These are phyloP conservation scores for Pelecanus crispus DNA, from an alignment of 2,113 vertebrate species.

Conservation along the genomic window DNA sequence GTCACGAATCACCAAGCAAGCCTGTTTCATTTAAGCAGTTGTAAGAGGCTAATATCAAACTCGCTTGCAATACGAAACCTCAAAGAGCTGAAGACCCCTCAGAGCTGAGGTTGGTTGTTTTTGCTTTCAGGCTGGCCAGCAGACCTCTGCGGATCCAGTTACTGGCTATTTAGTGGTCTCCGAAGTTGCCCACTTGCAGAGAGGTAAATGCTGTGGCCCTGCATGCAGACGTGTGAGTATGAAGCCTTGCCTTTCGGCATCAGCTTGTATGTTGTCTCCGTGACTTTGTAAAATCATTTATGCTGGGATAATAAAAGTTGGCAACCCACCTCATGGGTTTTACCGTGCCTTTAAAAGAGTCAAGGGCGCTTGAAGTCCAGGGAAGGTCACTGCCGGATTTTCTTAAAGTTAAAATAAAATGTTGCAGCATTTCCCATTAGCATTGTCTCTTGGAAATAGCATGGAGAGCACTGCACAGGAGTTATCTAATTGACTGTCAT, in stretches of 20 bases:
- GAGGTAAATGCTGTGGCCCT: slow-evolving; percentile 77
- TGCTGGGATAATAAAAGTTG: background rate
- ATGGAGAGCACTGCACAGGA: background rate
- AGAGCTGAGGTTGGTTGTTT: background rate
- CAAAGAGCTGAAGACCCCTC: background rate
- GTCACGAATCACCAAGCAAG: background rate
- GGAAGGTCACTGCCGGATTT: slow-evolving; percentile 13
- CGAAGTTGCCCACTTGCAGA: slow-evolving; percentile 75
- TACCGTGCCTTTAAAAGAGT: background rate
- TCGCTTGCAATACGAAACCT: background rate
- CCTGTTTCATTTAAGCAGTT: background rate
- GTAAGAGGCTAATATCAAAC: background rate
- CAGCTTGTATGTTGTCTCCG: background rate
- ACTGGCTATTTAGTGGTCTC: slow-evolving; percentile 76
- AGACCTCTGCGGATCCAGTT: slow-evolving; percentile 76
- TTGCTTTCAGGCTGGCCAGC: slow-evolving; percentile 75
- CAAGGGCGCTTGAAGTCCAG: slow-evolving; percentile 23
- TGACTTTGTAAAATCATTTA: background rate
- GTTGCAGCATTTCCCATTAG: background rate
- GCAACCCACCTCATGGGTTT: background rate
- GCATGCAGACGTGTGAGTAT: slow-evolving; percentile 82
- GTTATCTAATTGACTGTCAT: background rate
- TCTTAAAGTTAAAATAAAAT: slow-evolving; percentile 43
- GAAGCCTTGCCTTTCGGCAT: background rate
- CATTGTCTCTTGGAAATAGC: slow-evolving; percentile 4